Percentiles rank a stretch among this genome's conserved stretches.
Evolutionary conservation across 1,140 invertebrate genomes (phyloP).

Genomic region (Hylyphantes graminicola): DNA sequence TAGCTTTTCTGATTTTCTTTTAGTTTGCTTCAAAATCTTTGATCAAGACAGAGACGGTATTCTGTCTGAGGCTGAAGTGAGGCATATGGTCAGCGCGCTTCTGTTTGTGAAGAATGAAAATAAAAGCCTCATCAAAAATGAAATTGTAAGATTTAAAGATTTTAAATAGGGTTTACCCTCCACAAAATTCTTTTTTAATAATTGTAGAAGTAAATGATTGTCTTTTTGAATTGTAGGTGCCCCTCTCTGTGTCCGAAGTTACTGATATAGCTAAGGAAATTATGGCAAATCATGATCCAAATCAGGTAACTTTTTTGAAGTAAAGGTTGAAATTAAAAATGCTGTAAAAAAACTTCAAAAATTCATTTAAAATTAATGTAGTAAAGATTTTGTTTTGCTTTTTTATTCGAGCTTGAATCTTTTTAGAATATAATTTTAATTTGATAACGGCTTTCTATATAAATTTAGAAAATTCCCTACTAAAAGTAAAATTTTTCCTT

Average conservation of each 20-base stretch:
- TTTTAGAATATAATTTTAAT: background rate
- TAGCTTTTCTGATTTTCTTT: constrained; percentile 64
- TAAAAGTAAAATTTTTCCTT: background rate
- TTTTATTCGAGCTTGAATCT: no score
- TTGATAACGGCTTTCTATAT: background rate
- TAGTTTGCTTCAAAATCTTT: constrained; percentile 93
- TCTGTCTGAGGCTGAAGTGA: constrained; percentile 76
- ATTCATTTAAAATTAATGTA: no score
- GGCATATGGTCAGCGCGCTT: constrained; percentile 80
- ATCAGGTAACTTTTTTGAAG: constrained; percentile 62
- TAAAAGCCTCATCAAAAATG: constrained; percentile 63
- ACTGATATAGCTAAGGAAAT: constrained; percentile 64
- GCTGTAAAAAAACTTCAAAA: no score
- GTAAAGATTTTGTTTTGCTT: no score
- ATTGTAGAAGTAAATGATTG: background rate
- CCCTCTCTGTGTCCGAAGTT: constrained; percentile 24
- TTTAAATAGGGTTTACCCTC: background rate
- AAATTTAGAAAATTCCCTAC: background rate
- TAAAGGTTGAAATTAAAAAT: no score
- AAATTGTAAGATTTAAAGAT: constrained; percentile 10
- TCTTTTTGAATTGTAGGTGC: background rate
- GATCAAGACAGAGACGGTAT: constrained; percentile 83
- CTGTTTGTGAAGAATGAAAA: constrained; percentile 79
- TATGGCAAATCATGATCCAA: constrained; percentile 66
- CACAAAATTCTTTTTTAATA: background rate